Percentiles rank a stretch among this genome's conserved stretches.
Evolutionary conservation across 2,113 vertebrate genomes (phyloP).

Genomic region (Leptobrachium ailaonicum): DNA sequence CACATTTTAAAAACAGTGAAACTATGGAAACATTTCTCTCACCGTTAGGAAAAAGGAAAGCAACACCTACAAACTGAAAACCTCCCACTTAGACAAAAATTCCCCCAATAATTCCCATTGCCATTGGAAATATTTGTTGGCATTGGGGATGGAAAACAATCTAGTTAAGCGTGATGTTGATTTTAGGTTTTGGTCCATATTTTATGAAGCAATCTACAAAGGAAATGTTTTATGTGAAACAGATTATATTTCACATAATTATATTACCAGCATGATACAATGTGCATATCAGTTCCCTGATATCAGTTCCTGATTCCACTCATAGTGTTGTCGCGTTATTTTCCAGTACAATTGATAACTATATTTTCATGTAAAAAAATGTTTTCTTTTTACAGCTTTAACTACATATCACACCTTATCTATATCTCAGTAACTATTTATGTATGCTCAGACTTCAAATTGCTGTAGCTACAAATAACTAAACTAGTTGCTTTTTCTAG

Average conservation of each 20-base stretch:
- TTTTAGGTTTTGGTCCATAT: slow-evolving; percentile 23
- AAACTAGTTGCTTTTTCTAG: too few species aligned
- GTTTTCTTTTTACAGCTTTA: too few species aligned
- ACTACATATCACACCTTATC: too few species aligned
- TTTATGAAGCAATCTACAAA: slow-evolving; percentile 34
- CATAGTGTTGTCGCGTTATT: slow-evolving; percentile 10
- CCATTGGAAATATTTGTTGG: slow-evolving; percentile 50
- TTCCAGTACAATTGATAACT: not conserved
- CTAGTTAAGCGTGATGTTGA: not conserved
- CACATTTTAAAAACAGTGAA: slow-evolving; percentile 53
- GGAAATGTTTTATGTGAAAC: not conserved
- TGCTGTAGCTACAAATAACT: too few species aligned
- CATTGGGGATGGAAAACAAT: slow-evolving; percentile 46
- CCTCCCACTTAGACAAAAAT: slow-evolving; percentile 44
- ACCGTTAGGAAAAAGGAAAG: slow-evolving; percentile 51
- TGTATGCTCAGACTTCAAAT: too few species aligned
- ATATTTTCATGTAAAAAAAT: too few species aligned
- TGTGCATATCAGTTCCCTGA: not conserved
- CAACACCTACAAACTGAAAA: slow-evolving; percentile 53
- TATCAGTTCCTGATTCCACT: not conserved
- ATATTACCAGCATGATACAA: slow-evolving; percentile 30
- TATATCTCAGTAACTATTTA: too few species aligned
- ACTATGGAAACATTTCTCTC: slow-evolving; percentile 50
- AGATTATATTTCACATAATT: slow-evolving; percentile 4
- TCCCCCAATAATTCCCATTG: slow-evolving; percentile 54